phyloP scores from a whole-genome alignment of 2,888 invertebrate genomes.

The Conus canariensis region DNA sequence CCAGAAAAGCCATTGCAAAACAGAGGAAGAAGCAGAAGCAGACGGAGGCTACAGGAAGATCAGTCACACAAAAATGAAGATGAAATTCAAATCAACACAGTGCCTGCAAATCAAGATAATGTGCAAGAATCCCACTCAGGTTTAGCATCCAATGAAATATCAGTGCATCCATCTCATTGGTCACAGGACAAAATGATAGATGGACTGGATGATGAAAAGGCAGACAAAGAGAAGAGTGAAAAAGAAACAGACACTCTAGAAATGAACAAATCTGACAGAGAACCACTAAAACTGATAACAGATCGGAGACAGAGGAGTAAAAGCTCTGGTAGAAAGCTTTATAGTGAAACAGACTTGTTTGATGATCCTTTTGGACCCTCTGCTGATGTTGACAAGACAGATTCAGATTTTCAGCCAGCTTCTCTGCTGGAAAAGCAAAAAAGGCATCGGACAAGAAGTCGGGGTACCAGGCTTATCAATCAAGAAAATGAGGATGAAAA shows the following conservation, averaged over 20 bases:
- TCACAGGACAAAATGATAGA: background rate
- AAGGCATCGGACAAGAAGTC: conserved; percentile 19
- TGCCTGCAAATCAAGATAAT: background rate
- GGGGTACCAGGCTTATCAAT: background rate
- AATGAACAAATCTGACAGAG: background rate
- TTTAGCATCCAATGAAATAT: background rate
- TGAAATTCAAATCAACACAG: background rate
- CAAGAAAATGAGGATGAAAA: background rate
- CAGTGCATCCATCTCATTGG: background rate
- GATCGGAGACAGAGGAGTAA: conserved; percentile 41
- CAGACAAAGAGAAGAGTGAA: background rate
- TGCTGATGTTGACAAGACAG: background rate
- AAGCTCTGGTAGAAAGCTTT: conserved; percentile 20
- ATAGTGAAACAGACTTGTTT: background rate
- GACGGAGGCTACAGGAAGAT: conserved; percentile 7
- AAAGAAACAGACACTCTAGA: background rate
- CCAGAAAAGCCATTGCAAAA: conserved; percentile 10
- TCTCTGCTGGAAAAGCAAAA: background rate
- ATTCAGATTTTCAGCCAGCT: background rate
- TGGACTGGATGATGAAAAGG: background rate
- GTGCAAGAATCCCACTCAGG: background rate
- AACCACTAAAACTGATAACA: background rate
- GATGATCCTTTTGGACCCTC: conserved; percentile 2
- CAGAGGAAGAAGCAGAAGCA: conserved; percentile 37
- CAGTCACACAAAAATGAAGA: background rate